Base-by-base conservation (phyloP, 2,888 invertebrate genomes). In the Neoscelio sp. region DNA sequence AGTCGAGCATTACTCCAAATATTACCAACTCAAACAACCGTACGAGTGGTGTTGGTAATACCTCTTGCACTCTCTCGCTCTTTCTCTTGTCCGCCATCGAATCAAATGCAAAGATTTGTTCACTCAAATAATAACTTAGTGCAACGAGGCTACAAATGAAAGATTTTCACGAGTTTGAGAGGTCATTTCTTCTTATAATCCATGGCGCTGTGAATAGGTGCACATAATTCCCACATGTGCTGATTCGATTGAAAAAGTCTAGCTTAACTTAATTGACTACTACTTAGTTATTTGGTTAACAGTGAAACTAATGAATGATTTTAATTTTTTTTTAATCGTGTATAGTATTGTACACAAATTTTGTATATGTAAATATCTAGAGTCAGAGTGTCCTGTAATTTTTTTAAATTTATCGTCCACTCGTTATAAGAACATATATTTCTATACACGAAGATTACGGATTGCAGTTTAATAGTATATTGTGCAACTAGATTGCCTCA, bases 41-140 rank as follows among this genome's bases (percentile, higher is more conserved):
- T 83, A 77, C 80, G 65, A 80, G 78, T 75, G 68, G 73, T 62
- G 78, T 50, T 42, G 78, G 73, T 78, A 74, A 56, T 75, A 80
- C 78, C 77, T 68, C 30, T 40, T 40, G 44, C 75, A 13, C 56
- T 42, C 62, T 48, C 46, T 73, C 73, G 30, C 73, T 64, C 79
- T 79, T 70, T 76, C 71, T 70, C 58, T 56, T 65, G 80, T 78
- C 75, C 64, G 50, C 58, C 76, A 71, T 82, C 76, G 82, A 85
- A 85, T 85, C 87, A 86, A 86, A 87, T 83, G 86, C 85, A 87
- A 87, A 87, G 87, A 87, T 87, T 87, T 86, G 86, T 86, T 85
- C 87, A 84, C 84, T 85, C 86, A 87, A 87, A 87, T 86, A 87
- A 87, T 87, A 82, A 86, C 84, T 84, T 81, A 82, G 75, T 82